phyloP scores from a whole-genome alignment of 2,888 invertebrate genomes.

The Drosophila robusta region DNA sequence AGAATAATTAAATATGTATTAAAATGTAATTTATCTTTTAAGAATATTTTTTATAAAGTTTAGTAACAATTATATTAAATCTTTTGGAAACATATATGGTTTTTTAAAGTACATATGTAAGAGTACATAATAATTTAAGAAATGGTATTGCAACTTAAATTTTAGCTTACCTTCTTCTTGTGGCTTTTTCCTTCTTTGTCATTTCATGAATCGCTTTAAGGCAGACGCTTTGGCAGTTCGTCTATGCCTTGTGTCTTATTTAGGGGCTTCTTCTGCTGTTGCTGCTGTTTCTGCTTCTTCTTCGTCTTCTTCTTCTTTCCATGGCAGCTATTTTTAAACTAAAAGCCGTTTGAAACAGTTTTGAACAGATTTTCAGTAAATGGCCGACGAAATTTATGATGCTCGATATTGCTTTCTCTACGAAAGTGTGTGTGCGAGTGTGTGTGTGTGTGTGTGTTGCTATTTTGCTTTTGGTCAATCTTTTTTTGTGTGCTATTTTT shows the following conservation, averaged over 20 bases:
- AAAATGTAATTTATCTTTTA: too few relatives aligned
- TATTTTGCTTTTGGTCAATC: conserved; percentile 54
- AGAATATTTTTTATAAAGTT: too few relatives aligned
- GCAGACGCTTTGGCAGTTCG: conserved; percentile 40
- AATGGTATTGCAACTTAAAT: too few relatives aligned
- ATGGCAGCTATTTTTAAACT: conserved; percentile 45
- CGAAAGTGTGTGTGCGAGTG: conserved; percentile 1
- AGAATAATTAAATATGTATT: too few relatives aligned
- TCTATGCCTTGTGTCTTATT: conserved; percentile 40
- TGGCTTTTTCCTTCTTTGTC: background rate
- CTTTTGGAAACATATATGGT: too few relatives aligned
- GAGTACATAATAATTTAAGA: too few relatives aligned
- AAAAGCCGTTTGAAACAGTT: conserved; percentile 66
- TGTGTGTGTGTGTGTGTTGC: conserved; percentile 19
- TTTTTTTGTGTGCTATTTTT: conserved; percentile 63
- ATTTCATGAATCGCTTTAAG: background rate
- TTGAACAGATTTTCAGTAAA: conserved; percentile 53
- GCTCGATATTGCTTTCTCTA: conserved; percentile 56
- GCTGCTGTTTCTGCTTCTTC: conserved; percentile 29
- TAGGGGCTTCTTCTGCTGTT: conserved; percentile 15
- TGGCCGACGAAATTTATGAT: conserved; percentile 65
- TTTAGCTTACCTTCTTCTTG: too few relatives aligned
- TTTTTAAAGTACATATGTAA: too few relatives aligned
- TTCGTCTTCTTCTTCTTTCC: conserved; percentile 1
- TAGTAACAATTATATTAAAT: too few relatives aligned